These are phyloP conservation scores for Metellina segmentata DNA, from an alignment of 2,888 invertebrate genomes.

Conservation along the genomic window DNA sequence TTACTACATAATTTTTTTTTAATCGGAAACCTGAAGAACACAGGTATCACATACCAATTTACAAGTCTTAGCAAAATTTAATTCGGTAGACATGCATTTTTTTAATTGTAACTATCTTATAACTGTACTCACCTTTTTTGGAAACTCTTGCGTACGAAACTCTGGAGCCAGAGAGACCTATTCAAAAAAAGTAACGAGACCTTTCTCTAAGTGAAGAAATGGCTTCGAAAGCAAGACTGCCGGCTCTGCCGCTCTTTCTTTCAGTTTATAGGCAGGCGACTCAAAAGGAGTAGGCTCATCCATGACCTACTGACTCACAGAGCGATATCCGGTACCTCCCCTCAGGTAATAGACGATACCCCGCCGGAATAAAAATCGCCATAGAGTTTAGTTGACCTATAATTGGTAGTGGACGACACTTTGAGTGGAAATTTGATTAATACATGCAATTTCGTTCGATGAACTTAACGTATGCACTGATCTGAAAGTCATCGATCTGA, in stretches of 20 bases:
- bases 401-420: background rate
- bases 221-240: constrained; percentile 32
- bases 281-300: constrained; percentile 57
- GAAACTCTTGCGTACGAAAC: background rate
- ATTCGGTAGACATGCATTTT: no score
- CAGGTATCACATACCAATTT: no score
- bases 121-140: background rate
- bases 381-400: constrained; percentile 9
- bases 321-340: constrained; percentile 63
- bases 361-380: constrained; percentile 19
- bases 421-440: constrained; percentile 31
- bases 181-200: background rate
- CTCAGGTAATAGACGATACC: constrained; percentile 45
- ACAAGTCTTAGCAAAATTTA: no score
- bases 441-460: constrained; percentile 23
- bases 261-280: constrained; percentile 66
- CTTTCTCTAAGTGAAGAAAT: constrained; percentile 4
- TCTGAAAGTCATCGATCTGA: constrained; percentile 52
- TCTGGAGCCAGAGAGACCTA: background rate
- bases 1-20: no score
- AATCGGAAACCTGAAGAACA: no score
- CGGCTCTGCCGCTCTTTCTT: constrained; percentile 12
- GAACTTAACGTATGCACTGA: background rate
- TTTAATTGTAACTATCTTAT: background rate
- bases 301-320: constrained; percentile 74